A percentile compares a stretch with the other conserved stretches of the same genome.
These are phyloP conservation scores for Peromyscus leucopus DNA, from an alignment of 2,113 vertebrate genomes.

Conservation along the genomic window DNA sequence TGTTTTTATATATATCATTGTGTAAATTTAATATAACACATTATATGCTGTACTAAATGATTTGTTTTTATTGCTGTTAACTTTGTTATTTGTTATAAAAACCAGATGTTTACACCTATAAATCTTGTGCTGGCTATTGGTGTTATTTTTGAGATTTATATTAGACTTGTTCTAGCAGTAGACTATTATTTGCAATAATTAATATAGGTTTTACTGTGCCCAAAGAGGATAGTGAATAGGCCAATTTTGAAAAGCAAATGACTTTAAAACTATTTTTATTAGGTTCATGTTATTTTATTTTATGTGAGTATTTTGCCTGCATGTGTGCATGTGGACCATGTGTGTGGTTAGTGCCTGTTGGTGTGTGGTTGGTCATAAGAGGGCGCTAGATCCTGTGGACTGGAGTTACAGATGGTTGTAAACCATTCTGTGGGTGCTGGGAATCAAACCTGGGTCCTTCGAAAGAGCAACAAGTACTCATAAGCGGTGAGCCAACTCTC, in stretches of 20 bases:
- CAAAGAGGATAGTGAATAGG: background rate
- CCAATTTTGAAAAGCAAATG: conserved; percentile 7
- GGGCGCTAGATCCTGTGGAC: background rate
- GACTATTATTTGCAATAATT: conserved; percentile 34
- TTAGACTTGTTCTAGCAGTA: conserved; percentile 31
- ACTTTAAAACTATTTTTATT: background rate
- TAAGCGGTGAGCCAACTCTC: background rate
- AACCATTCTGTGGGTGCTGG: background rate
- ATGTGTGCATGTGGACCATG: background rate
- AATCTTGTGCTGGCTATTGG: conserved; percentile 64
- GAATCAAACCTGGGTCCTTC: background rate
- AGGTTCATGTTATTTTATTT: background rate
- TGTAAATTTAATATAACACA: conserved; percentile 93
- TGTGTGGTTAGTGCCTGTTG: background rate
- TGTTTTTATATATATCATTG: conserved; percentile 90
- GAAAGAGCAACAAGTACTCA: background rate
- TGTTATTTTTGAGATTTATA: conserved; percentile 61
- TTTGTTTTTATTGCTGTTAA: conserved; percentile 90
- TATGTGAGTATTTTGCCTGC: background rate
- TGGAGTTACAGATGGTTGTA: background rate
- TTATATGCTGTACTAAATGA: conserved; percentile 90
- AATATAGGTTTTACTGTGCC: conserved; percentile 59
- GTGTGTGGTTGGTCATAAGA: background rate
- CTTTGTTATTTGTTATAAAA: conserved; percentile 85
- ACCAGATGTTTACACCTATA: conserved; percentile 72